Evolutionary conservation across 2,888 invertebrate genomes (phyloP), one percentile per base, ranked within the genome.

Genomic region (Plagodis dolabraria): DNA sequence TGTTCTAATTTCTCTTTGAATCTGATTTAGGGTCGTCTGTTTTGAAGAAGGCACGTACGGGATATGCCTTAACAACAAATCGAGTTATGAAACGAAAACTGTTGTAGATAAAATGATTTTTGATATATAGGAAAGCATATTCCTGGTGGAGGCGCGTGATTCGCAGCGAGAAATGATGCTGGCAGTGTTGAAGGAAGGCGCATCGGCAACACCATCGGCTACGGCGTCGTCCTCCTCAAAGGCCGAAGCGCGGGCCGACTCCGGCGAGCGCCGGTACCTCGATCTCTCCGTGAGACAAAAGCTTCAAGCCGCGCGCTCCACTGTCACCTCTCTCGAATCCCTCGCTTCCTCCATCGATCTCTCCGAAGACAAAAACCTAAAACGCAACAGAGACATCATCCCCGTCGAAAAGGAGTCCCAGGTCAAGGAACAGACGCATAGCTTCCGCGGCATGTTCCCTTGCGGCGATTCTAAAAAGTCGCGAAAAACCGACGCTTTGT

Each of bases 81-180:
- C 22, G 22, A 22, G 22, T 22, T 22, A 22, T 22, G 22, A 22
- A 22, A 22, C 22, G n/a, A 22, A 22, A 22, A 22, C 4, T 22
- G 22, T 22, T 22, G 22, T 22, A 22, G 22, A 22, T 22, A 22
- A 22, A 22, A 22, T 36, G 36, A 36, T 9, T 40, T 22, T 40
- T 40, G 10, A 46, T 70, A 65, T 68, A 73, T 85, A 95, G 95
- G 97, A 97, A 88, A 97, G 96, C 81, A 96, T 97, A 77, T 97
- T 97, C 85, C 87, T 96, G 78, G 87, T 97, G 70, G 96, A 96
- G 85, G 96, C 96, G 34, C 95, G 96, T 69, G 96, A 96, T 77
- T 95, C 95, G 61, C 96, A 96, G 76, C 94, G 94, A 64, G 94
- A 94, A 22, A 72, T 95, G 44, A 93, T 95, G 78, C 72, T 77